Evolutionary conservation across 1,140 invertebrate species (phyloP).

Genomic region (Drosophila sucinea): DNA sequence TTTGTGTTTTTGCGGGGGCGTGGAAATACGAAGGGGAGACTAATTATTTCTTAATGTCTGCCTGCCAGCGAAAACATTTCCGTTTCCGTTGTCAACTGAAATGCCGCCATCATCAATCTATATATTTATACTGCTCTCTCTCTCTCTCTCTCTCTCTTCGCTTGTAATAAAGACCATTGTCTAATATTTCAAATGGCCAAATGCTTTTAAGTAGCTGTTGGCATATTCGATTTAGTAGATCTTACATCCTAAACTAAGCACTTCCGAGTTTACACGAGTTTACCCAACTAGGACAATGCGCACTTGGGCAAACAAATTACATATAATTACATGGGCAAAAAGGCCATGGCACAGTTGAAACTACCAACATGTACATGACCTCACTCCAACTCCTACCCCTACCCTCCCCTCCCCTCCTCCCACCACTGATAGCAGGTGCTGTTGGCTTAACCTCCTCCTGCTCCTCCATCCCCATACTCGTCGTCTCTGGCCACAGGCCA

Average conservation of each 20-base stretch:
- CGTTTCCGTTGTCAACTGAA: conserved; percentile 60
- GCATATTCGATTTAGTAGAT: conserved; percentile 55
- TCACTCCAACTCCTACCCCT: neutral
- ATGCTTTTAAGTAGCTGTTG: conserved; percentile 56
- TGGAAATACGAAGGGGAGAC: conserved; percentile 8
- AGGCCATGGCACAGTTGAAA: conserved; percentile 51
- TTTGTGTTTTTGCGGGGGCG: neutral
- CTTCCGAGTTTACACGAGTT: conserved; percentile 41
- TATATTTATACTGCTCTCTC: conserved; percentile 32
- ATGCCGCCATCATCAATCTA: conserved; percentile 70
- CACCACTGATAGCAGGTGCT: too few species aligned
- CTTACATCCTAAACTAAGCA: conserved; percentile 61
- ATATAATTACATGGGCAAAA: conserved; percentile 64
- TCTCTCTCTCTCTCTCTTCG: neutral
- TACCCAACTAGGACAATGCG: conserved; percentile 41
- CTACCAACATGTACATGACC: conserved; percentile 20
- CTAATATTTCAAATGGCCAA: conserved; percentile 45
- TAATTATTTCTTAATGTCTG: conserved; percentile 75
- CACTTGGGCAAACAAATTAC: conserved; percentile 77
- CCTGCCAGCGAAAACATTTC: conserved; percentile 57
- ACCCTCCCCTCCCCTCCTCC: neutral
- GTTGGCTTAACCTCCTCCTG: neutral
- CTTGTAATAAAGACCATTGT: neutral
- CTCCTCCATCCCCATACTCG: neutral
- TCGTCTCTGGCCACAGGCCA: conserved; percentile 18